Evolutionary conservation across 2,888 invertebrate genomes (phyloP), one percentile per base, ranked within the genome.

Genomic region (Hypselothyrea guttata): DNA sequence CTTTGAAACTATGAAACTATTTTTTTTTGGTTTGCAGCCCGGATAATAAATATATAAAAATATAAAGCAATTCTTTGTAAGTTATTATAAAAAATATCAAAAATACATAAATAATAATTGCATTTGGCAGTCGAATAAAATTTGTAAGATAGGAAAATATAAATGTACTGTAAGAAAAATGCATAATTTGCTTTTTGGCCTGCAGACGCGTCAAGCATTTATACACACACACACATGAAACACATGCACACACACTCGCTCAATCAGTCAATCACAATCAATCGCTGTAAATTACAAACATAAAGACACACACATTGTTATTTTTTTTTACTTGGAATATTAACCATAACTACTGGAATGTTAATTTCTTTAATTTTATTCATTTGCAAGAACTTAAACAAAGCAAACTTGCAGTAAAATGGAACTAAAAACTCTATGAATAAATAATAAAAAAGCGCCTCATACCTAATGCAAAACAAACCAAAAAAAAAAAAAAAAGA

Each of bases 361-460:
- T 4, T 2, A 22, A 22, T 22, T 22, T 22, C 22, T 22, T 4
- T 22, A 4, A 4, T 22, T 81, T 84, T 67, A 71, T 48, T n/a
- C n/a, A 55, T 58, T 66, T 68, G 68, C 84, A 79, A 81, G 57
- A 65, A 61, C 22, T 77, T n/a, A n/a, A n/a, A 81, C 84, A 77
- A 81, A 76, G 77, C 62, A 73, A 72, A 81, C 55, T 58, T 56
- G 57, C 71, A 71, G 71, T 75, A 71, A 70, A 46, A 42, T 49
- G 13, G 40, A 45, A 53, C 8, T 12, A 46, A 40, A 28, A 35
- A 18, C n/a, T 35, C 38, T 46, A 46, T 54, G 55, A 55, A 12
- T 40, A 8, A 47, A 27, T 11, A 38, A 33, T 54, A 28, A 35
- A 70, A 38, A 30, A 56, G 37, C 52, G 45, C 22, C 22, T 16